Evolutionary conservation across 2,888 invertebrate species (phyloP).

Genomic region (Priapulus caudatus): DNA sequence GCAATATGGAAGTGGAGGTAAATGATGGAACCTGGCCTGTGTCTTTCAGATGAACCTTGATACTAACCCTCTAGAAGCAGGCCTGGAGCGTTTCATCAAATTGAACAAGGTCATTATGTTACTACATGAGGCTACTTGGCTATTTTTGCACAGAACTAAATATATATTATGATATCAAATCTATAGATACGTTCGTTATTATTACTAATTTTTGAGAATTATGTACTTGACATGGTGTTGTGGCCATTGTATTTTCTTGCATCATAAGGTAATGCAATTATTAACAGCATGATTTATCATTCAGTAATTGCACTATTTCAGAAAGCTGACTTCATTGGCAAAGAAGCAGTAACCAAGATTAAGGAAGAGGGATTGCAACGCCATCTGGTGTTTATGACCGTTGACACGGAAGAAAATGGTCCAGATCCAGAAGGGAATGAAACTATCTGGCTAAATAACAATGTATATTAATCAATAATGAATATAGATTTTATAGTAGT

Average conservation of each 20-base stretch:
- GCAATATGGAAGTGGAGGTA: no score
- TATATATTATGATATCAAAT: neutral
- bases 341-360: slow-evolving; percentile 24
- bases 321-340: slow-evolving; percentile 31
- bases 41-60: slow-evolving; percentile 38
- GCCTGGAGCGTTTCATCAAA: slow-evolving; percentile 36
- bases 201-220: no score
- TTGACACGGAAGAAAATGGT: slow-evolving; percentile 24
- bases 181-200: neutral
- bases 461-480: no score
- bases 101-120: slow-evolving; percentile 31
- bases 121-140: no score
- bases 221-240: no score
- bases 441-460: slow-evolving; percentile 33
- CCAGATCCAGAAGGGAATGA: slow-evolving; percentile 35
- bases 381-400: slow-evolving; percentile 25
- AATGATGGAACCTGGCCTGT: no score
- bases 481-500: no score
- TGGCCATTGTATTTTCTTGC: no score
- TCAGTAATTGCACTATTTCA: slow-evolving; percentile 17
- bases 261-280: no score
- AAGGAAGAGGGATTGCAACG: slow-evolving; percentile 20
- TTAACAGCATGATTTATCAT: no score
- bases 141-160: neutral
- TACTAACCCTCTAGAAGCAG: slow-evolving; percentile 40